phyloP scores from a whole-genome alignment of 2,888 invertebrate species.

The Drosophila vallismaia region DNA sequence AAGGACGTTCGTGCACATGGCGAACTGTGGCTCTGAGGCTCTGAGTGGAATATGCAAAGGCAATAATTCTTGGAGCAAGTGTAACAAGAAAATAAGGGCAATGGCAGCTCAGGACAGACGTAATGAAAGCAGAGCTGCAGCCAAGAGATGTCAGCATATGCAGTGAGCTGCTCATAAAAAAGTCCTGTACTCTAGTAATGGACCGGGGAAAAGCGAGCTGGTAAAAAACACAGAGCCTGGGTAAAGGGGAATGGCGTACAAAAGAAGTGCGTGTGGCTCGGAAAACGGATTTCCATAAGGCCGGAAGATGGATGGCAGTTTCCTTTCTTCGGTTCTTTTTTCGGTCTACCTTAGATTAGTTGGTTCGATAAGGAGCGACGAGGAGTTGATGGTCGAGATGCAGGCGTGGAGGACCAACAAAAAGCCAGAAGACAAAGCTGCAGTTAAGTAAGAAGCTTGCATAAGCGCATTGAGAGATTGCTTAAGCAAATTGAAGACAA shows the following conservation, averaged over 20 bases:
- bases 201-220: slow-evolving; percentile 6
- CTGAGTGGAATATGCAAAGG: slow-evolving; percentile 56
- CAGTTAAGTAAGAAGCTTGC: slow-evolving; percentile 26
- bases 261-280: slow-evolving; percentile 38
- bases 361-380: slow-evolving; percentile 13
- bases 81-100: slow-evolving; percentile 69
- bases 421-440: slow-evolving; percentile 30
- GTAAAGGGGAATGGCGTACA: slow-evolving; percentile 1
- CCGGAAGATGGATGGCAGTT: slow-evolving; percentile 58
- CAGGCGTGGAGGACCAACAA: slow-evolving; percentile 1
- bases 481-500: slow-evolving; percentile 22
- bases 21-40: neutral
- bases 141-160: slow-evolving; percentile 55
- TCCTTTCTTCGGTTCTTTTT: slow-evolving; percentile 19
- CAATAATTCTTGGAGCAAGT: slow-evolving; percentile 75
- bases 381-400: slow-evolving; percentile 18
- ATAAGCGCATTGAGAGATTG: slow-evolving; percentile 26
- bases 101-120: slow-evolving; percentile 39
- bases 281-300: slow-evolving; percentile 63
- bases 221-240: slow-evolving; percentile 3
- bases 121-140: slow-evolving; percentile 35
- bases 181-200: slow-evolving; percentile 30
- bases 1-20: slow-evolving; percentile 6
- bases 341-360: slow-evolving; percentile 38
- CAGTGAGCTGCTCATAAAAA: slow-evolving; percentile 38